Evolutionary conservation across 2,797 vertebrate genomes (phyloP).

Genomic region (Gastrophryne carolinensis): DNA sequence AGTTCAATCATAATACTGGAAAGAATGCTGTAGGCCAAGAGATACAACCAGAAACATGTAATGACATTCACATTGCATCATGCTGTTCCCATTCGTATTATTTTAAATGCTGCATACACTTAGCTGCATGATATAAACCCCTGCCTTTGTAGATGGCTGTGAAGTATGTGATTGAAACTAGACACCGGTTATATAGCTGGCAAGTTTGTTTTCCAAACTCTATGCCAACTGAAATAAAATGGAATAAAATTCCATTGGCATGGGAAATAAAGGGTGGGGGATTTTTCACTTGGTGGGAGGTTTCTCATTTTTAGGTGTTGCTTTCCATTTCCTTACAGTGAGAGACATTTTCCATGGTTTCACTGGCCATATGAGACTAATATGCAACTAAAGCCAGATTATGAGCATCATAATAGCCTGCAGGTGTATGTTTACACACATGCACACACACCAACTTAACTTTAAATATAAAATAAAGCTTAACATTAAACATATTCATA

Average conservation of each 20-base stretch:
- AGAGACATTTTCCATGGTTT: constrained; percentile 45
- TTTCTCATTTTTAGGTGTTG: constrained; percentile 37
- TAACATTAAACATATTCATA: too few species aligned
- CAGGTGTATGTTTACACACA: constrained; percentile 23
- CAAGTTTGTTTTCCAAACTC: constrained; percentile 26
- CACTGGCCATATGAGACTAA: constrained; percentile 5
- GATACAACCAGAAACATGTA: constrained; percentile 3
- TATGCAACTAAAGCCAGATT: constrained; percentile 1
- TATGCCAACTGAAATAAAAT: constrained; percentile 26
- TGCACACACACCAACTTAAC: neutral
- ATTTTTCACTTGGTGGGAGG: constrained; percentile 38
- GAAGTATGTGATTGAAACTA: constrained; percentile 19
- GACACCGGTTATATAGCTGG: constrained; percentile 18
- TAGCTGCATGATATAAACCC: neutral
- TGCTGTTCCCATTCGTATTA: constrained; percentile 7
- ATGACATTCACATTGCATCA: constrained; percentile 29
- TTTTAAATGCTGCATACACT: neutral
- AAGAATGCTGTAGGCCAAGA: constrained; percentile 13
- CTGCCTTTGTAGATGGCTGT: constrained; percentile 34
- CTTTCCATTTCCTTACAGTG: constrained; percentile 38
- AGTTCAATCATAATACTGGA: neutral
- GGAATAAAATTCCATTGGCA: constrained; percentile 18
- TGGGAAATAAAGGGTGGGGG: constrained; percentile 23
- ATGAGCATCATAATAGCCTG: constrained; percentile 18
- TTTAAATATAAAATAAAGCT: too few species aligned